phyloP scores from a whole-genome alignment of 2,113 vertebrate species.

The Erpornis zantholeuca region DNA sequence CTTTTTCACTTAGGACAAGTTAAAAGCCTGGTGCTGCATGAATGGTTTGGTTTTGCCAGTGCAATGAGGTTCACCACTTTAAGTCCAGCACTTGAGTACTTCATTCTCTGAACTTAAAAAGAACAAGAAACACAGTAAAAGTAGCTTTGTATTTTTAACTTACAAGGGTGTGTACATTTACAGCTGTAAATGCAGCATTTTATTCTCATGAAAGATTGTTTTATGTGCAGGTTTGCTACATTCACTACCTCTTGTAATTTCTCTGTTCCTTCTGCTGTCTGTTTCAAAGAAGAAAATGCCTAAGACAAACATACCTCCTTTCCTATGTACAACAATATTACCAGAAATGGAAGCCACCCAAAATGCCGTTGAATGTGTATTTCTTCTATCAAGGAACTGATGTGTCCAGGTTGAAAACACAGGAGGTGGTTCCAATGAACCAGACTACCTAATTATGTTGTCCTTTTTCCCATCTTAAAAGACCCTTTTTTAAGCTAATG shows the following conservation, averaged over 20 bases:
- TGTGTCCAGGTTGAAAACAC: neutral
- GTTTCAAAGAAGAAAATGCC: constrained; percentile 12
- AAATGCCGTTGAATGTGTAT: neutral
- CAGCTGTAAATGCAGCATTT: constrained; percentile 36
- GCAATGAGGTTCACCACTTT: neutral
- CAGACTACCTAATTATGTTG: neutral
- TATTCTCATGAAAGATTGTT: constrained; percentile 38
- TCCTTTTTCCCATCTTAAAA: neutral
- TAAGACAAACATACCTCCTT: neutral
- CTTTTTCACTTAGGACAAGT: neutral
- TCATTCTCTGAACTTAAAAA: neutral
- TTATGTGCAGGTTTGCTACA: constrained; percentile 36
- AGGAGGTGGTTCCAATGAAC: neutral
- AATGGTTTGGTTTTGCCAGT: neutral
- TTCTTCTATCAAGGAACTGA: neutral
- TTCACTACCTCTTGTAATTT: constrained; percentile 50
- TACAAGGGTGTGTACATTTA: neutral
- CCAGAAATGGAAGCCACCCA: neutral
- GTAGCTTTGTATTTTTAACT: constrained; percentile 33
- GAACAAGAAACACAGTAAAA: neutral
- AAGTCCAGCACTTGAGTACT: neutral
- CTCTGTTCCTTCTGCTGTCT: neutral
- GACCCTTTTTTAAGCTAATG: neutral
- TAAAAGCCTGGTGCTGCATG: neutral
- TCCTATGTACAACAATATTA: neutral